Evolutionary conservation across 23 tunicate species (phyloP), one percentile per base, ranked within the genome.

Genomic region (Halocynthia aurantium): DNA sequence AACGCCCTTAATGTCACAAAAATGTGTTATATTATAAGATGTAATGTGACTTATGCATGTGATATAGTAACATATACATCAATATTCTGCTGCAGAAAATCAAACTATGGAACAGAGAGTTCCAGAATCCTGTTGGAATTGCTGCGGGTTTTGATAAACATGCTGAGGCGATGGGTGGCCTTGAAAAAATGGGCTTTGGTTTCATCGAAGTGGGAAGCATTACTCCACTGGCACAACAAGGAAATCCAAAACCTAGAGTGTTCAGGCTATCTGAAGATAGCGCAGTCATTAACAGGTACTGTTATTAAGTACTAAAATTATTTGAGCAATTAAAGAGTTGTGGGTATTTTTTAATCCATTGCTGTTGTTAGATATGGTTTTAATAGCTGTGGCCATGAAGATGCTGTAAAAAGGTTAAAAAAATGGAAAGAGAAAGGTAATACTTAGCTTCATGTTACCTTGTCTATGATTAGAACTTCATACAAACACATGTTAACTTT

Each of bases 101-200:
- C 8, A 62, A 77, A 11, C 84, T 92, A 18, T 86, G 80, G 77
- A 77, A 75, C 21, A 82, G 57, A 67, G 71, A 77, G 10, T 92
- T 92, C 74, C 7, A 52, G n/a, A 92, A 92, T 65, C 98, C 98
- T 7, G 55, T 92, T 49, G 98, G 98, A 72, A 86, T 92, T 60
- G 98, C 98, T 8, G 98, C 98, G 55, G 98, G 98, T 50, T 86
- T 86, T 82, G 98, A 92, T 63, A 92, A 92, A 68, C 85, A 92
- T 86, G 98, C 92, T 6, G 98, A 92, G 62, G 92, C 98, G 13
- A 86, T 92, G 86, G 40, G 12, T 51, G 98, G 98, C 10, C 70
- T 92, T 57, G 68, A 71, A 10, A 86, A 82, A 66, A 62, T 92
- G 6, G 98, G 98, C 7, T 92, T 92, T 82, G 98, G 98, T 20